Conservation (phyloP, 2,888 invertebrate genomes). For the Dynastes hyllus region DNA sequence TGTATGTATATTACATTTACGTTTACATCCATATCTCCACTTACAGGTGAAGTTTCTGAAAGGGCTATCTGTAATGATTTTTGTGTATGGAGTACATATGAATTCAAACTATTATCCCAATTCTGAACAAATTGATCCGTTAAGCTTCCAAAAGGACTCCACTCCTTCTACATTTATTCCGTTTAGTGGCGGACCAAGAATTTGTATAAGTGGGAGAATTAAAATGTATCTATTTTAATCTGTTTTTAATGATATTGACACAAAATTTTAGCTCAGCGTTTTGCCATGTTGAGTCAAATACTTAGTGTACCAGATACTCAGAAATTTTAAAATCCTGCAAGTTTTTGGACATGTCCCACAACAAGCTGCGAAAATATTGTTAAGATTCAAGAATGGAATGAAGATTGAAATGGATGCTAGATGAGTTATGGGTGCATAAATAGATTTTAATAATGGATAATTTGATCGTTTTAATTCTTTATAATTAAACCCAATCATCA, state of each 20-base stretch:
- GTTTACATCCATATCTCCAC: background rate
- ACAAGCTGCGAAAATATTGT: background rate
- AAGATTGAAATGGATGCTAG: background rate
- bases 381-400: slow-evolving; percentile 13
- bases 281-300: slow-evolving; percentile 2
- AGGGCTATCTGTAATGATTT: slow-evolving; percentile 56
- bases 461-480: background rate
- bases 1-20: background rate
- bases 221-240: background rate
- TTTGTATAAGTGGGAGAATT: background rate
- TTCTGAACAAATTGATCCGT: slow-evolving; percentile 16
- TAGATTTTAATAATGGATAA: too few species aligned
- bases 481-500: background rate
- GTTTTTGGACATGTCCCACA: background rate
- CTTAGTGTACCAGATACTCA: slow-evolving; percentile 1
- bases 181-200: slow-evolving; percentile 10
- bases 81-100: slow-evolving; percentile 13
- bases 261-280: slow-evolving; percentile 20
- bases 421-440: background rate
- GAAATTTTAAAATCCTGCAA: slow-evolving; percentile 1
- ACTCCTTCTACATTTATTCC: slow-evolving; percentile 1
- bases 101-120: slow-evolving; percentile 13
- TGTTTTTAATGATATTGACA: background rate
- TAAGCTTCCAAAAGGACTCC: slow-evolving; percentile 2
- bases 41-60: background rate